These are phyloP conservation scores for Halcyon senegalensis DNA, from an alignment of 2,113 vertebrate species.

Conservation along the genomic window DNA sequence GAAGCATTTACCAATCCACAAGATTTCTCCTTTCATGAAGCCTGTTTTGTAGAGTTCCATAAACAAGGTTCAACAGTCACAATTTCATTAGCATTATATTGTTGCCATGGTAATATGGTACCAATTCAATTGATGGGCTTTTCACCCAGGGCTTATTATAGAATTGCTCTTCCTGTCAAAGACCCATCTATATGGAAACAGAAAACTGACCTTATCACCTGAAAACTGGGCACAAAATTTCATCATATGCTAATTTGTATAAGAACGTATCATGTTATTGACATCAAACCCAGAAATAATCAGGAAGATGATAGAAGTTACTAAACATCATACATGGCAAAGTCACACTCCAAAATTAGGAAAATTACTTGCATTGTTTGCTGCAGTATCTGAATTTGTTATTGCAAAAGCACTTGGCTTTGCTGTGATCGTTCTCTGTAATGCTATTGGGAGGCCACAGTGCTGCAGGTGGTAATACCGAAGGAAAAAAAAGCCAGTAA, in stretches of 20 bases:
- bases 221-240: slow-evolving; percentile 25
- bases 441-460: not conserved
- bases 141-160: slow-evolving; percentile 63
- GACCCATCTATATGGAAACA: slow-evolving; percentile 42
- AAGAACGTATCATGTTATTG: not conserved
- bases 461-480: not conserved
- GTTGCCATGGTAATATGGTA: slow-evolving; percentile 69
- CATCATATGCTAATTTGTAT: not conserved
- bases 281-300: slow-evolving; percentile 2
- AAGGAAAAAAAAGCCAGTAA: not conserved
- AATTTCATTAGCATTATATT: slow-evolving; percentile 70
- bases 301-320: slow-evolving; percentile 1
- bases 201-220: slow-evolving; percentile 24
- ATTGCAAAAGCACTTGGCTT: not conserved
- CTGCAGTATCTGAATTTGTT: not conserved
- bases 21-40: slow-evolving; percentile 29
- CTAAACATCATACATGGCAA: not conserved
- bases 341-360: not conserved
- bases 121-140: slow-evolving; percentile 64
- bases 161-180: slow-evolving; percentile 63
- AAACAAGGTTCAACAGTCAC: slow-evolving; percentile 66
- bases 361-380: not conserved
- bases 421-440: not conserved
- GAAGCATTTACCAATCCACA: slow-evolving; percentile 17
- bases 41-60: slow-evolving; percentile 49